Conservation (phyloP, 2,797 vertebrate genomes). For the Sebastes elongatus region DNA sequence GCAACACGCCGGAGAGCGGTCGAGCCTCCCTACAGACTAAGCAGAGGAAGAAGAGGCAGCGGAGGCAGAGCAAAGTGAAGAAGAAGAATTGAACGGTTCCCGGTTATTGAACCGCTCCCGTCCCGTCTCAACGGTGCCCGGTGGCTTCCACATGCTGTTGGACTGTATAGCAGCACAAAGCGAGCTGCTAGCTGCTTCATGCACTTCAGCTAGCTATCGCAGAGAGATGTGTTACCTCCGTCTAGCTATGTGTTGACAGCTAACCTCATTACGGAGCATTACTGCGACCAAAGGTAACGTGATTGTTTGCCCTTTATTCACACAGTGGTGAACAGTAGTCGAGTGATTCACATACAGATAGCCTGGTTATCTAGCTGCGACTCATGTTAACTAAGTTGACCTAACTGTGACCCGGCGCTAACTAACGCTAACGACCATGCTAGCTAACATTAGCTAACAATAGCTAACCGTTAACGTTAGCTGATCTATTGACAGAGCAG, state of each 20-base stretch:
- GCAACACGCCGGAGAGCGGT: rapidly evolving
- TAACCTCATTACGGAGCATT: background rate
- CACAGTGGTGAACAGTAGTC: background rate
- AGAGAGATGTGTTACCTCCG: background rate
- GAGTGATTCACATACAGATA: no score
- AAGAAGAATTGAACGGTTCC: constrained; percentile 82
- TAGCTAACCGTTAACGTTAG: constrained; percentile 35
- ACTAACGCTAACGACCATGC: background rate
- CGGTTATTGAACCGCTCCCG: constrained; percentile 69
- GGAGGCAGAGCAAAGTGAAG: constrained; percentile 5
- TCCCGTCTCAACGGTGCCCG: background rate
- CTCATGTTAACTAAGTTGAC: background rate
- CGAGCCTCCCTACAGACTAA: background rate
- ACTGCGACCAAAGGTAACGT: constrained; percentile 55
- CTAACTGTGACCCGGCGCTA: background rate
- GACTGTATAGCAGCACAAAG: no score
- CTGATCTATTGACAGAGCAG: background rate
- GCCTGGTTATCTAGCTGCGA: background rate
- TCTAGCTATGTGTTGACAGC: constrained; percentile 37
- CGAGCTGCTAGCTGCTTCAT: background rate
- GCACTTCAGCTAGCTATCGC: background rate
- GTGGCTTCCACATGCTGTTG: background rate
- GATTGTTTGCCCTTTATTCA: background rate
- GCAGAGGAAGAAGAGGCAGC: constrained; percentile 47
- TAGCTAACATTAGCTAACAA: background rate